Evolutionary conservation across 2,888 invertebrate species (phyloP), one percentile per base, ranked within the genome.

Genomic region (Caenorhabditis virilis): DNA sequence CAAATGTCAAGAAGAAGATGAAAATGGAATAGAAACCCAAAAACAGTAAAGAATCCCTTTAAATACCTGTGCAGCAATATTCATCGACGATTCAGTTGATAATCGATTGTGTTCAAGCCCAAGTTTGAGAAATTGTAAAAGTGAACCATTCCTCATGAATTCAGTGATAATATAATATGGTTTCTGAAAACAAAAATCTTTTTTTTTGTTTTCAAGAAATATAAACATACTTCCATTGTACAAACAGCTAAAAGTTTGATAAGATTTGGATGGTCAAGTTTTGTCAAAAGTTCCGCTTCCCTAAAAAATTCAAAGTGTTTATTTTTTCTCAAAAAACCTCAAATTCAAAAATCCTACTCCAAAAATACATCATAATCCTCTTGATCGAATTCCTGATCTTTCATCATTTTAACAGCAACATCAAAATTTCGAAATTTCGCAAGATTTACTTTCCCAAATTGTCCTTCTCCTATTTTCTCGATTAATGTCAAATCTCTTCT

Each of bases 121-220:
- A 2, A 35, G 22, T 16, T 60, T 47, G 15, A 65, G 52, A 49
- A 49, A 65, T 7, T 49, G n/a, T 1, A 55, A 23, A 20, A 65
- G 27, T 6, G 59, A 59, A 38, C 59, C 59, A 38, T 65, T 65
- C 16, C 46, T 48, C 59, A 65, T 59, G 25, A 45, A 65, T 33
- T 65, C 65, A 3, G 65, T 65, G 20, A 65, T 65, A 0, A 65
- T 65, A 4, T 51, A 42, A 39, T 33, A 65, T n/a, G 65, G 65
- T 27, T 56, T 36, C 27, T 46, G 46, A 43, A 43, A 43, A n/a
- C n/a, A n/a, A n/a, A n/a, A n/a, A n/a, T n/a, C n/a, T 25, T 43
- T 20, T 7, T 11, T 26, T 11, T 20, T 39, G 6, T 39, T 15
- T 39, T 39, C 20, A 9, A 38, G 18, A 38, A 38, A 11, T 7